These are phyloP conservation scores for Pycnonotus jocosus DNA, from an alignment of 2,113 vertebrate species.

Conservation along the genomic window DNA sequence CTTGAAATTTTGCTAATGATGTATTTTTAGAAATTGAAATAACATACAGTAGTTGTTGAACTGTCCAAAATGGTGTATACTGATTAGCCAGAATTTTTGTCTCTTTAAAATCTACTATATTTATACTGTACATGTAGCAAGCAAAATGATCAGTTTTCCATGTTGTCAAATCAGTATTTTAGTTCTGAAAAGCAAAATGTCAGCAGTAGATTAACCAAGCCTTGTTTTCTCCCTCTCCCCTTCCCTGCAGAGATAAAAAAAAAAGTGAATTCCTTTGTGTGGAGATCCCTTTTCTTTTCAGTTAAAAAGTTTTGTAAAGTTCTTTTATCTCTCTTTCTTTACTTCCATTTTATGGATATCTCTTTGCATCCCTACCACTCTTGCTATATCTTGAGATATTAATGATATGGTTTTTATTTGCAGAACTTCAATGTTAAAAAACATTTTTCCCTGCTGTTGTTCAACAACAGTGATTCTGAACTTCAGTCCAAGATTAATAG, in stretches of 20 bases:
- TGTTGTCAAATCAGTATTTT: neutral
- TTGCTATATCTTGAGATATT: neutral
- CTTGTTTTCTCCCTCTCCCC: neutral
- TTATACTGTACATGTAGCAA: neutral
- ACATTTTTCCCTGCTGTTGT: neutral
- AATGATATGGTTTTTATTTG: neutral
- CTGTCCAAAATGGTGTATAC: neutral
- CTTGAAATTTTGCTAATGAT: slow-evolving; percentile 10
- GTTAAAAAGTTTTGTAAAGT: neutral
- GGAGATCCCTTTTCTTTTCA: neutral
- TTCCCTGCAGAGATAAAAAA: neutral
- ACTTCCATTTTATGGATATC: neutral
- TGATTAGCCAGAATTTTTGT: neutral
- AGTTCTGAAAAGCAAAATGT: neutral
- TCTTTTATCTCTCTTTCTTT: neutral
- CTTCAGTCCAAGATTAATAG: neutral
- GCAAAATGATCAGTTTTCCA: neutral
- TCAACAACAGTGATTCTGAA: neutral
- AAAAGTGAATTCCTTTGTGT: neutral
- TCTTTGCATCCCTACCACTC: neutral
- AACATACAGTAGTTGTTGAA: neutral
- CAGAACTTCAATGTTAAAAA: neutral
- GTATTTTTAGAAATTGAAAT: neutral
- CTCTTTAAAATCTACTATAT: neutral
- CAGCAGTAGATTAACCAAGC: neutral